Evolutionary conservation across 1,140 invertebrate genomes (phyloP), one percentile per base, ranked within the genome.

Genomic region (Meloidogyne chitwoodi): DNA sequence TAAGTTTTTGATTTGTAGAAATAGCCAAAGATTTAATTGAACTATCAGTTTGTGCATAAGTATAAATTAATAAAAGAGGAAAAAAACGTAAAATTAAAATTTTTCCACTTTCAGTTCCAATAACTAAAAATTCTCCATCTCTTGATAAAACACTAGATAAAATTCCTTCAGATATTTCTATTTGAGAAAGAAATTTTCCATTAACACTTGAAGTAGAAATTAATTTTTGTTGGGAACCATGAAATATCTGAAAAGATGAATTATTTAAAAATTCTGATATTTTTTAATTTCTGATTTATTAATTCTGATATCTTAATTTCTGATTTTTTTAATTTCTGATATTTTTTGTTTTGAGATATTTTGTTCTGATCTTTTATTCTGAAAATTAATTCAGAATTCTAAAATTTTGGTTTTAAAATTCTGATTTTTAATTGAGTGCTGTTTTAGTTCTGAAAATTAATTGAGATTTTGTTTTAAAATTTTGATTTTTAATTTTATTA

Each of bases 51-150:
- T 83, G 83, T 81, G 95, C 95, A 89, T 96, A 99, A 76, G 95
- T 94, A 89, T 99, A 99, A 0, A 99, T 91, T 72, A 96, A 91
- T 78, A 94, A 93, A 74, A 99, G 91, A 84, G 96, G 96, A 89
- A 97, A 96, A 66, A 95, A 94, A 88, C 96, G 91, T 93, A 95
- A 97, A 64, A 99, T 94, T 90, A 97, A 94, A 77, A 99, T 95
- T 74, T 97, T 93, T 77, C 96, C 95, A 88, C 93, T 93, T 85
- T 97, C 94, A 11, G 95, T 95, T 72, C 94, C 95, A 91, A 98
- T 92, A 62, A 91, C 88, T 87, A 99, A 90, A 88, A 98, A 98
- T 90, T 99, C 95, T 63, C 96, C 96, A 90, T 98, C 96, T 74
- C 95, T 92, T 81, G 94, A 98, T 81, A 98, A 88, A 82, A 94